Evolutionary conservation across 1,140 invertebrate species (phyloP).

Genomic region (Drosophila pseudoananassae): DNA sequence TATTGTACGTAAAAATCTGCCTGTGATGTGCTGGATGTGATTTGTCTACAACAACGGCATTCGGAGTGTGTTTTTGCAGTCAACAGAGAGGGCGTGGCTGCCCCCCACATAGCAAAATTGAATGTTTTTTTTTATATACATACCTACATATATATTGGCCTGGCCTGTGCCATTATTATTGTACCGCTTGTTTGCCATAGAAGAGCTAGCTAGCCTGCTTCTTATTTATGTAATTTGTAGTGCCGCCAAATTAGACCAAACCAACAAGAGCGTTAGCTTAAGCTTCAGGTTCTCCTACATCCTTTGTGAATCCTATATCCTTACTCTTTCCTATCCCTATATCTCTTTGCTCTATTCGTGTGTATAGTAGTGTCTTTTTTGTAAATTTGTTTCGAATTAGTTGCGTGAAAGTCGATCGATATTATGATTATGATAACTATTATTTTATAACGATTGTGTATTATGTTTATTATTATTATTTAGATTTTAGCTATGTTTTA

Average conservation of each 20-base stretch:
- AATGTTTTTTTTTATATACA: background rate
- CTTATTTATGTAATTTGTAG: conserved; percentile 25
- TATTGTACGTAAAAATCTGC: conserved; percentile 68
- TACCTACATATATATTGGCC: background rate
- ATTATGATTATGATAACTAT: conserved; percentile 29
- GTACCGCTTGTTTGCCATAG: conserved; percentile 52
- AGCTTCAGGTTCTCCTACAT: conserved; percentile 59
- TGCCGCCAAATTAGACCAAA: conserved; percentile 72
- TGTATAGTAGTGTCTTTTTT: conserved; percentile 23
- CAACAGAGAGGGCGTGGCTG: conserved; percentile 24
- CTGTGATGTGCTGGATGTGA: conserved; percentile 80
- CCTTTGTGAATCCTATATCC: conserved; percentile 3
- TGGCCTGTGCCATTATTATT: conserved; percentile 42
- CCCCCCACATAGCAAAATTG: background rate
- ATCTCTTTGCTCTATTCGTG: conserved; percentile 10
- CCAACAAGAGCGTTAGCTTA: conserved; percentile 75
- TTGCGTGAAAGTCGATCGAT: conserved; percentile 14
- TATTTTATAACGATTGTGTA: conserved; percentile 36
- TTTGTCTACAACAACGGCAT: conserved; percentile 68
- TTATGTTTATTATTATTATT: conserved; percentile 35
- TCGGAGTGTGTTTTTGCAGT: conserved; percentile 40
- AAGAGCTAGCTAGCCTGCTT: conserved; percentile 35
- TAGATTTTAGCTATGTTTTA: conserved; percentile 19
- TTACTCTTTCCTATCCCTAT: background rate
- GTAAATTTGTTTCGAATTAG: conserved; percentile 29